Conservation (phyloP, 1,140 invertebrate genomes). For the Eriocheir sinensis region DNA sequence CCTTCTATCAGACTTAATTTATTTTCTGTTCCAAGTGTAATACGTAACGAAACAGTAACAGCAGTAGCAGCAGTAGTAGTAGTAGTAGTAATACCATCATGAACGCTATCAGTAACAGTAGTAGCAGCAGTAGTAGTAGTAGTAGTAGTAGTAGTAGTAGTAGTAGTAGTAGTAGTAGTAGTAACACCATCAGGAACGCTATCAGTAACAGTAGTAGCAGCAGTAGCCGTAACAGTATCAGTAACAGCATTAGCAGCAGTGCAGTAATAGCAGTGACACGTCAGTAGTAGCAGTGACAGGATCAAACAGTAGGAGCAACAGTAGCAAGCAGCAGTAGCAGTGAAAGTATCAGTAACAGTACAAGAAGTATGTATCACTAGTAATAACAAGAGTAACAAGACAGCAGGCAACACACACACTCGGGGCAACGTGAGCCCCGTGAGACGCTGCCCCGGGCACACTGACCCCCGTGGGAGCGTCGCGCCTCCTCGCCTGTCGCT, state of each 20-base stretch:
- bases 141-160: background rate
- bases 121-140: background rate
- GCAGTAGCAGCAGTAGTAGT: background rate
- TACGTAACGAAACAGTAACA: background rate
- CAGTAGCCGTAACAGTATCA: no score
- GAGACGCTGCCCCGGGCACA: background rate
- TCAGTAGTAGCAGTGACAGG: background rate
- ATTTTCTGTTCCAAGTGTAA: no score
- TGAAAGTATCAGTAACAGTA: no score
- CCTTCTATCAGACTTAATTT: no score
- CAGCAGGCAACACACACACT: conserved; percentile 1
- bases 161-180: background rate
- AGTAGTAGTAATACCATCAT: no score
- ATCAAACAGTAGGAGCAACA: no score
- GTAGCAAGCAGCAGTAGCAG: no score
- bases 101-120: no score
- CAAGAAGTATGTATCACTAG: no score
- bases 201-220: no score
- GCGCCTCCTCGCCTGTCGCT: background rate
- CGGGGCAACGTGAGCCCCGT: background rate
- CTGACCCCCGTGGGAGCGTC: background rate
- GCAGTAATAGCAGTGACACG: background rate
- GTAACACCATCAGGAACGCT: no score
- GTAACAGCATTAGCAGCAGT: background rate
- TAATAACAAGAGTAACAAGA: no score